Conservation (phyloP, 2,797 vertebrate species). For the Parauchenoglanis punctatus region DNA sequence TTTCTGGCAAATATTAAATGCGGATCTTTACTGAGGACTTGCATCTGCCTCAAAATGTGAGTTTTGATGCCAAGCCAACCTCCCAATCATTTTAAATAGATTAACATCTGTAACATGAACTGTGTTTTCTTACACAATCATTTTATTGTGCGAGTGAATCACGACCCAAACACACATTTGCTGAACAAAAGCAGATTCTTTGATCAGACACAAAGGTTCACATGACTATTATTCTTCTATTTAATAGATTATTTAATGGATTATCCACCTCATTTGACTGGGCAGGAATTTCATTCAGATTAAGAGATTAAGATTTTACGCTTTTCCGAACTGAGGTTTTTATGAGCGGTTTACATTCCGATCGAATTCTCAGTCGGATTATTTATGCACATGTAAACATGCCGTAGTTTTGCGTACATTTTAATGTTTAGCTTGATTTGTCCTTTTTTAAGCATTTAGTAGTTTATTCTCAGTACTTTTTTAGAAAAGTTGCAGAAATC, state of each 20-base stretch:
- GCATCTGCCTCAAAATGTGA: neutral
- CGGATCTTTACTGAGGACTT: neutral
- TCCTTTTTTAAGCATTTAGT: neutral
- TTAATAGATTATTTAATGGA: neutral
- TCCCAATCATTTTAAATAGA: conserved; percentile 17
- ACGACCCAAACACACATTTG: conserved; percentile 7
- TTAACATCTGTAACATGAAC: conserved; percentile 18
- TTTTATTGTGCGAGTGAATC: conserved; percentile 6
- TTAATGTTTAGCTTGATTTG: neutral
- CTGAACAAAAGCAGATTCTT: neutral
- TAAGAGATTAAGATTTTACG: neutral
- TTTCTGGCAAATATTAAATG: neutral
- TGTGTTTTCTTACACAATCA: conserved; percentile 11
- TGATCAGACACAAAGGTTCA: neutral
- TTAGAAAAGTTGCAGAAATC: neutral
- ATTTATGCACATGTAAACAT: neutral
- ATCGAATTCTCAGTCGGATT: neutral
- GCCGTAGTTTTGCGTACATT: neutral
- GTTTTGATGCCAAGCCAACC: conserved; percentile 10
- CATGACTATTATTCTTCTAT: neutral
- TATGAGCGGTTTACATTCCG: neutral
- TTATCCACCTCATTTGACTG: neutral
- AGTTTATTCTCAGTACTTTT: neutral
- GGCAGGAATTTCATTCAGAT: neutral
- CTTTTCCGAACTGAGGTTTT: neutral